Base-by-base conservation (phyloP, 2,113 vertebrate genomes). In the Mesembrinibis cayennensis region DNA sequence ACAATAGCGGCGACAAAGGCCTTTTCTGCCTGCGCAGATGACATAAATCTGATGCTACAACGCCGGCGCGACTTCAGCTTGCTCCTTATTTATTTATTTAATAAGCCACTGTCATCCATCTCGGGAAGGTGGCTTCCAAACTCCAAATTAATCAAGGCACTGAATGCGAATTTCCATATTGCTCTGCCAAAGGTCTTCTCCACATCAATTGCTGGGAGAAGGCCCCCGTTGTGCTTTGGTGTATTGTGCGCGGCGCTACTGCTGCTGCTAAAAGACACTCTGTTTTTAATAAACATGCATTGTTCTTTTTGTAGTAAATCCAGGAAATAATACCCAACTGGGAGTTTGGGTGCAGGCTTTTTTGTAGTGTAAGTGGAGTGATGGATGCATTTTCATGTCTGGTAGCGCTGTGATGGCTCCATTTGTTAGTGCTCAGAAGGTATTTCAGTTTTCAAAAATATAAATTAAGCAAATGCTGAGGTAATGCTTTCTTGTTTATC, bases 221-320 rank as follows among this genome's bases (percentile, higher is more conserved):
- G 89, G 97, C 96, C 94, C 97, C 97, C 2, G 97, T 97, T 91
- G 96, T 97, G 97, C 96, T 95, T 97, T 97, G 96, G 96, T 97
- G 95, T 92, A 95, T 95, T 97, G 96, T 95, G 89, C 44, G 4
- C 20, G 2, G 89, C 17, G 7, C 91, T 97, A 91, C 94, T 50
- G 94, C 95, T 95, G 91, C 94, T 95, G 93, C 96, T 97, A 97
- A 97, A 97, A 97, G 95, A 95, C 94, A 97, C 91, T 97, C 95
- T 96, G 96, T 97, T 97, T 97, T 97, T 97, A 97, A 97, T 97
- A 97, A 97, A 97, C 95, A 95, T 69, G 89, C 89, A 95, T 97
- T 97, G 96, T 97, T 97, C 95, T 97, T 97, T 97, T 95, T 95
- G 95, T 97, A 91, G 97, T 95, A 97, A 97, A 96, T 97, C 91